Conservation (phyloP, 2,888 invertebrate genomes). For the Amiota minor region DNA sequence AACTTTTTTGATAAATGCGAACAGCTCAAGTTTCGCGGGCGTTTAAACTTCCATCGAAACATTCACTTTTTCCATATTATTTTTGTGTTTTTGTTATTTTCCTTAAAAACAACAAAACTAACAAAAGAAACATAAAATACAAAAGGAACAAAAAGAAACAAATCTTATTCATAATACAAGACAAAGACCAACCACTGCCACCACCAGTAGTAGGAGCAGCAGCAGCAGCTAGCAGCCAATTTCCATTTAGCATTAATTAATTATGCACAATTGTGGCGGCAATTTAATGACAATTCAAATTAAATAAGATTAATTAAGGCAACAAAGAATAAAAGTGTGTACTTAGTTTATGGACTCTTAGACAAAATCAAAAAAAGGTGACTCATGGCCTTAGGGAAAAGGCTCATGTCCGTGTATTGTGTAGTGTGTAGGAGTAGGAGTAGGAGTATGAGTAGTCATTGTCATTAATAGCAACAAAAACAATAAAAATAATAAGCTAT, state of each 20-base stretch:
- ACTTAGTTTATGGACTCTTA: neutral
- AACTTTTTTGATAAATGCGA: slow-evolving; percentile 19
- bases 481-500: neutral
- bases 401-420: too few species aligned
- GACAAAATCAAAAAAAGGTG: neutral
- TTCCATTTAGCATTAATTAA: slow-evolving; percentile 47
- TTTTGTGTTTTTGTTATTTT: neutral
- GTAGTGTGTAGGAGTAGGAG: too few species aligned
- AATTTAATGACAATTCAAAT: slow-evolving; percentile 58
- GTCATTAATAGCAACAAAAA: neutral
- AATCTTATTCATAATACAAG: slow-evolving; percentile 6
- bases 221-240: slow-evolving; percentile 9
- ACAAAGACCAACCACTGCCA: slow-evolving; percentile 34
- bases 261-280: slow-evolving; percentile 39
- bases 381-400: too few species aligned
- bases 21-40: slow-evolving; percentile 8
- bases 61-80: slow-evolving; percentile 23
- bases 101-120: neutral
- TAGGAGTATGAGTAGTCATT: too few species aligned
- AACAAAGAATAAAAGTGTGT: slow-evolving; percentile 46
- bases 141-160: neutral
- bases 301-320: slow-evolving; percentile 63
- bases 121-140: neutral
- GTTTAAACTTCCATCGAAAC: slow-evolving; percentile 4
- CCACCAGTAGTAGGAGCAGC: neutral